Percentiles rank a stretch among this genome's conserved stretches.
Conservation (phyloP, 92 coral and sea anemone genomes). For the Zoanthus sociatus region DNA sequence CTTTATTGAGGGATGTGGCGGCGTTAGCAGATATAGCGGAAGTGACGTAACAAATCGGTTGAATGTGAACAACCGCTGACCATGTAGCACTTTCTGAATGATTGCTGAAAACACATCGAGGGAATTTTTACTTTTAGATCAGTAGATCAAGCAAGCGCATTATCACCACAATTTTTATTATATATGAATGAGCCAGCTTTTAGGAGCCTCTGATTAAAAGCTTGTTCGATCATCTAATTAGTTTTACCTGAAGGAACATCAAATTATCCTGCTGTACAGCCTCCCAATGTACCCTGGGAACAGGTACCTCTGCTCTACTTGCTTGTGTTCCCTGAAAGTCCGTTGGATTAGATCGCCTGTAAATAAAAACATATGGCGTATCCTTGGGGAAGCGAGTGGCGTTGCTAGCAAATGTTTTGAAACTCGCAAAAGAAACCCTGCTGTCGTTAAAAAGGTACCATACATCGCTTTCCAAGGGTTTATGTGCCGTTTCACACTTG, state of each 20-base stretch:
- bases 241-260: constrained; percentile 71
- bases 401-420: constrained; percentile 76
- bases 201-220: too few species aligned
- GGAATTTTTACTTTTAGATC: too few species aligned
- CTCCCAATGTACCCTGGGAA: constrained; percentile 62
- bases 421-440: constrained; percentile 78
- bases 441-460: constrained; percentile 91
- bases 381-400: constrained; percentile 87
- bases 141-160: too few species aligned
- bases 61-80: too few species aligned
- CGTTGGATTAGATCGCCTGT: constrained; percentile 57
- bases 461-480: constrained; percentile 33
- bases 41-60: too few species aligned
- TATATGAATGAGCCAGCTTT: too few species aligned
- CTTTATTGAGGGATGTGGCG: too few species aligned
- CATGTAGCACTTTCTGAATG: too few species aligned
- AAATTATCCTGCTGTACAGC: constrained; percentile 82
- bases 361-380: constrained; percentile 86
- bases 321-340: constrained; percentile 33
- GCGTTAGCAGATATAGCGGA: too few species aligned
- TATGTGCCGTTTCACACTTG: not conserved
- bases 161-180: too few species aligned
- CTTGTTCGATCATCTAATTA: too few species aligned
- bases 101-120: too few species aligned
- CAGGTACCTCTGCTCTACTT: constrained; percentile 20